Base-by-base conservation (phyloP, 1,140 invertebrate species). In the Meteorus sp. region DNA sequence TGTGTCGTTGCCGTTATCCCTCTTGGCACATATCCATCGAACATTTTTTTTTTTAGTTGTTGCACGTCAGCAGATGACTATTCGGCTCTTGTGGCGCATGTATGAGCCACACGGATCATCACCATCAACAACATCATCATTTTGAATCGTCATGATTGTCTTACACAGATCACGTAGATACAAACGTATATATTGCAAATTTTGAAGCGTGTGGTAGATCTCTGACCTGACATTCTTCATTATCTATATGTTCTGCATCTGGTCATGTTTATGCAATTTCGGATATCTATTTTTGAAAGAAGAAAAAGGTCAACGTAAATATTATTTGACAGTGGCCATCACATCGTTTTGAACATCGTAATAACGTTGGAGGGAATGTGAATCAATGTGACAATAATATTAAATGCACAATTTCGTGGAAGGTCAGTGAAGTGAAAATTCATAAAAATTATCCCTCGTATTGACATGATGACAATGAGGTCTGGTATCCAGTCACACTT, bases 1-100 rank as follows among this genome's bases (percentile, higher is more conserved):
- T n/a, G n/a, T 20, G 9, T 44, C 5, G 29, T 25, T 19, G 44
- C 27, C 23, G 44, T 25, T 27, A 23, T 51, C 47, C 29, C 22
- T n/a, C n/a, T 31, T 60, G 58, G 58, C 58, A 60, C 3, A 31
- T 31, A 31, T 60, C 58, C 58, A 60, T 53, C 58, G 35, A 23
- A n/a, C n/a, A 39, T 56, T 56, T 35, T 8, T 33, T 37, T 43
- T 60, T 44, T 48, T 31, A 31, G 23, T 51, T 35, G 31, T 58
- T 23, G 13, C 13, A 37, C 29, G 29, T 56, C 41, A 22, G 15
- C 27, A 22, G 22, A 13, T 50, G 29, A 25, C 53, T 56, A 35
- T 45, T 22, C 20, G n/a, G 17, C 47, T 6, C 27, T 27, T 25
- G 47, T 29, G 27, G 19, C 50, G 29, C 9, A 22, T 37, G 35